Evolutionary conservation across 2,888 invertebrate species (phyloP).

Genomic region (Napeogenes sylphis): DNA sequence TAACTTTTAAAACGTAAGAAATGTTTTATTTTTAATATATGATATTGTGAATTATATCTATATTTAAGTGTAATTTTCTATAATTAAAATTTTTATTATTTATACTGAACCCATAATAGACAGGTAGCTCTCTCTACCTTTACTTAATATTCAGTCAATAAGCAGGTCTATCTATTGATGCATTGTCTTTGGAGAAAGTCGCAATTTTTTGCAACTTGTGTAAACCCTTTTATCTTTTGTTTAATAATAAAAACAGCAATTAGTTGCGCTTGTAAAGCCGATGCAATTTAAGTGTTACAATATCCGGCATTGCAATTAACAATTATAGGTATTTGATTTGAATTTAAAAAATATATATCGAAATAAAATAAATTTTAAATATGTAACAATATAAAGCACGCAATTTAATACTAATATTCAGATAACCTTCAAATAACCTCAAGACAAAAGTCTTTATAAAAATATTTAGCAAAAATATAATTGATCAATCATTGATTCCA

Average conservation of each 20-base stretch:
- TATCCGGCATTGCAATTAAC: too few relatives aligned
- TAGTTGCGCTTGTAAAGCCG: constrained; percentile 18
- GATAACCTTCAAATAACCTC: background rate
- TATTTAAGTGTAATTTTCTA: background rate
- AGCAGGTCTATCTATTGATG: constrained; percentile 18
- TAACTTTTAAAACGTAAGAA: too few relatives aligned
- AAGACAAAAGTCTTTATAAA: background rate
- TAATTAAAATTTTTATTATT: too few relatives aligned
- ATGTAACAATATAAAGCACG: too few relatives aligned
- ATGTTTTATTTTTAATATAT: too few relatives aligned
- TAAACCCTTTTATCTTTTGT: constrained; percentile 61
- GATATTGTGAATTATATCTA: background rate
- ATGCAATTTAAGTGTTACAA: too few relatives aligned
- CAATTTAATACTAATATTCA: background rate
- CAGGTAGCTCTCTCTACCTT: constrained; percentile 39
- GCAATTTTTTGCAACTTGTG: constrained; percentile 48
- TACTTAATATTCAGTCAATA: constrained; percentile 36
- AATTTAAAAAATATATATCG: too few relatives aligned
- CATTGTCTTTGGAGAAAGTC: constrained; percentile 65
- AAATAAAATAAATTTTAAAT: too few relatives aligned
- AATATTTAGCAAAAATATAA: constrained; percentile 8
- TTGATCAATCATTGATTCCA: constrained; percentile 22
- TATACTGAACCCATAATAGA: constrained; percentile 15
- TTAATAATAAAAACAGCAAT: constrained; percentile 36
- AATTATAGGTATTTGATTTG: too few relatives aligned